These are phyloP conservation scores for Ophion ellenae DNA, from an alignment of 2,888 invertebrate species.

Conservation along the genomic window DNA sequence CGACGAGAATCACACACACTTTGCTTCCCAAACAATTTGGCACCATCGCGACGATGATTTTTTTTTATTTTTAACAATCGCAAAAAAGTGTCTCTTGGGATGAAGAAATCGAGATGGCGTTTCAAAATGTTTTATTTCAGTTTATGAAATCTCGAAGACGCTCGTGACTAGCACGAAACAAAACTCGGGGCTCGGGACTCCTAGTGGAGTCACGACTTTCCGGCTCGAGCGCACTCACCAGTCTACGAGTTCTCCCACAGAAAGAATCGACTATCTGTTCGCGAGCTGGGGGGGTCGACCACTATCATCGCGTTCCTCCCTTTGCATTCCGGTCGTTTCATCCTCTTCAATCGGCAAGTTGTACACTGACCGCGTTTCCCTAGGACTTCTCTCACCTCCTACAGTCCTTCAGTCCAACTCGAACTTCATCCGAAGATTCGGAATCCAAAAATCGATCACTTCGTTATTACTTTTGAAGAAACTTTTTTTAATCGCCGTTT, in stretches of 20 bases:
- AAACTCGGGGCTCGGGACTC: slow-evolving; percentile 28
- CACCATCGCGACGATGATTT: slow-evolving; percentile 10
- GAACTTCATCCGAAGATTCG: neutral
- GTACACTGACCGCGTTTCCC: slow-evolving; percentile 65
- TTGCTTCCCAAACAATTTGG: slow-evolving; percentile 14
- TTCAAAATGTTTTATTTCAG: neutral
- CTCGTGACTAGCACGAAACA: slow-evolving; percentile 6
- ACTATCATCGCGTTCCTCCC: slow-evolving; percentile 78
- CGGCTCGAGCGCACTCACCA: slow-evolving; percentile 57
- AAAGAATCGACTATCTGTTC: slow-evolving; percentile 65
- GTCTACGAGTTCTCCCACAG: slow-evolving; percentile 51
- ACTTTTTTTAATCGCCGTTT: neutral
- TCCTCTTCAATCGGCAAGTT: slow-evolving; percentile 77
- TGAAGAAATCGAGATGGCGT: neutral
- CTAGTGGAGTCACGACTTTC: slow-evolving; percentile 54
- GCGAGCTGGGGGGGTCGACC: slow-evolving; percentile 72
- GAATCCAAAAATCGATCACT: neutral
- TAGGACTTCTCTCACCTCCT: slow-evolving; percentile 36
- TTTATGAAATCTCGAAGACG: neutral
- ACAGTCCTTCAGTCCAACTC: slow-evolving; percentile 39
- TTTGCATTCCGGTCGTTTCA: slow-evolving; percentile 77
- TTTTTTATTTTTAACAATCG: slow-evolving; percentile 1
- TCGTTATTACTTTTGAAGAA: neutral
- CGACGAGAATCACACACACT: slow-evolving; percentile 16
- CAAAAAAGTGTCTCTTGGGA: neutral